These are phyloP conservation scores for Sphaerodactylus townsendi DNA, from an alignment of 2,113 vertebrate genomes.

Conservation along the genomic window DNA sequence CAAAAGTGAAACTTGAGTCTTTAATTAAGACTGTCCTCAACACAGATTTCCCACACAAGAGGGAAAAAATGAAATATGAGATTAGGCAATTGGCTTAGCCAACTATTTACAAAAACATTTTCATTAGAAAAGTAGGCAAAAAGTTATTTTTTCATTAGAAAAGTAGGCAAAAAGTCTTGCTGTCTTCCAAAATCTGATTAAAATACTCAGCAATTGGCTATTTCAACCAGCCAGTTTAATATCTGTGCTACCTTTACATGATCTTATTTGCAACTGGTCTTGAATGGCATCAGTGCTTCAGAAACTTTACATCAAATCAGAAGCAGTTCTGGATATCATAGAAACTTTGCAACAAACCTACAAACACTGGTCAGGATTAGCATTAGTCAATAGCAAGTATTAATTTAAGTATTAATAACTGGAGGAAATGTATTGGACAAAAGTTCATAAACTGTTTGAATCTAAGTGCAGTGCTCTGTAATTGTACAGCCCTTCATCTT, in stretches of 20 bases:
- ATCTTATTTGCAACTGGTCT: background rate
- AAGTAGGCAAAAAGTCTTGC: background rate
- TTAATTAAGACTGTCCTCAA: background rate
- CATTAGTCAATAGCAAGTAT: background rate
- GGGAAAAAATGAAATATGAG: background rate
- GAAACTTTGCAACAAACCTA: background rate
- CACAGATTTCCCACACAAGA: background rate
- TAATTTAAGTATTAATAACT: background rate
- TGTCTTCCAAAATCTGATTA: background rate
- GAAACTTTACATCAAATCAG: background rate
- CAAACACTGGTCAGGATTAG: background rate
- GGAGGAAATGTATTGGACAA: background rate
- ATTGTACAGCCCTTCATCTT: conserved; percentile 24
- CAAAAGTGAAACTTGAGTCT: background rate
- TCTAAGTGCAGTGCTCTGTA: conserved; percentile 23
- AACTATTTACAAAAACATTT: background rate
- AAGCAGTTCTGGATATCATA: background rate
- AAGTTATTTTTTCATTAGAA: background rate
- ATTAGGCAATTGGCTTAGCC: background rate
- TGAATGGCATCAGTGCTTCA: background rate
- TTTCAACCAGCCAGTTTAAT: background rate
- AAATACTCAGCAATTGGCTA: background rate
- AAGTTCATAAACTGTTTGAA: background rate
- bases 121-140: background rate
- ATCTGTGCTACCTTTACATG: background rate